Evolutionary conservation across 2,797 vertebrate genomes (phyloP).

Genomic region (Pipistrellus pipistrellus): DNA sequence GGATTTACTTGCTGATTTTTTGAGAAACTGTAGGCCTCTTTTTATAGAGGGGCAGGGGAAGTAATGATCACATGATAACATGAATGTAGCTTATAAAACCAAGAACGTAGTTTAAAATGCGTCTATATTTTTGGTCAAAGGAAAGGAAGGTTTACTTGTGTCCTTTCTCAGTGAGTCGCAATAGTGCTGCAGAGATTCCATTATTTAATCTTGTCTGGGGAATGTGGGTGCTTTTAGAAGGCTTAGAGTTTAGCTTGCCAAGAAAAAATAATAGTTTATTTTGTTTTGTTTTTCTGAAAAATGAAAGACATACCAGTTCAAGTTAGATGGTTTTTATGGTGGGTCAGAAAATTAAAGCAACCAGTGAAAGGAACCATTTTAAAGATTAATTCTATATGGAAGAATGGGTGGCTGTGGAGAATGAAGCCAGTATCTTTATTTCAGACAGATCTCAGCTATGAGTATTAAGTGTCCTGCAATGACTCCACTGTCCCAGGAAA

Average conservation of each 20-base stretch:
- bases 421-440: background rate
- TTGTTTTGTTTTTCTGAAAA: background rate
- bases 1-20: constrained; percentile 1
- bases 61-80: background rate
- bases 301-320: background rate
- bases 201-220: background rate
- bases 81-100: background rate
- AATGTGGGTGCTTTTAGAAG: background rate
- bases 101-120: constrained; percentile 19
- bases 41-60: background rate
- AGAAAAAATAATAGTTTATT: background rate
- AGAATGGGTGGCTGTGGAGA: background rate
- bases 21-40: background rate
- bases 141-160: background rate
- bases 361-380: background rate
- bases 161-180: background rate
- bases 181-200: background rate
- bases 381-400: background rate
- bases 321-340: background rate
- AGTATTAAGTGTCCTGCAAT: background rate
- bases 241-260: background rate
- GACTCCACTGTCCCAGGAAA: background rate
- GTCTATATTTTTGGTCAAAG: background rate
- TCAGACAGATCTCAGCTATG: rapidly evolving
- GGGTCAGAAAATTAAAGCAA: background rate